These are phyloP conservation scores for Podarcis lilfordi DNA, from an alignment of 2,797 vertebrate genomes.

Conservation along the genomic window DNA sequence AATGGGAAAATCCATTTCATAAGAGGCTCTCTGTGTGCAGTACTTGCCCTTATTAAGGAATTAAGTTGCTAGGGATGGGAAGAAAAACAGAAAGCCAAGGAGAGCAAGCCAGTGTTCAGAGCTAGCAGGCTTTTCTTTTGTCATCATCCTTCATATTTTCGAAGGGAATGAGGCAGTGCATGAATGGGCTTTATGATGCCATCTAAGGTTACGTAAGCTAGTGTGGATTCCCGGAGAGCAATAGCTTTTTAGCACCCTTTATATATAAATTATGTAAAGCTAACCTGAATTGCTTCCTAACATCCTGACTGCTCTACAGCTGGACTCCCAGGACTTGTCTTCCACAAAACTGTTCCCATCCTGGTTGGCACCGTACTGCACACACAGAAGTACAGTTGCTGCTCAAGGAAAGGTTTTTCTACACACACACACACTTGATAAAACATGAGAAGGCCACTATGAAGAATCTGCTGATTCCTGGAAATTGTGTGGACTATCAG, in stretches of 20 bases:
- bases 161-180: constrained; percentile 6
- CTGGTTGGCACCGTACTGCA: not conserved
- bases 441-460: not conserved
- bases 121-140: constrained; percentile 21
- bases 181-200: not conserved
- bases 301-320: not conserved
- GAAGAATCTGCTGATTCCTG: not conserved
- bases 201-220: constrained; percentile 24
- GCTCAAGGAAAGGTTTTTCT: no score
- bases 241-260: constrained; percentile 23
- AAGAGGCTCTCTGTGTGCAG: not conserved
- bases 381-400: no score
- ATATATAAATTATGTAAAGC: not conserved
- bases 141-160: constrained; percentile 28
- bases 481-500: not conserved
- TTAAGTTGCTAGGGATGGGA: not conserved
- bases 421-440: no score
- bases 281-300: not conserved
- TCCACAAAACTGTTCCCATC: not conserved
- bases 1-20: not conserved
- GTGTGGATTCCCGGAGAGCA: constrained; percentile 21
- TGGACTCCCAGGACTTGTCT: not conserved
- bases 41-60: not conserved
- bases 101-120: not conserved
- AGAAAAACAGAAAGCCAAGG: constrained; percentile 20